These are phyloP conservation scores for Luffia ferchaultella DNA, from an alignment of 2,888 invertebrate genomes.

Conservation along the genomic window DNA sequence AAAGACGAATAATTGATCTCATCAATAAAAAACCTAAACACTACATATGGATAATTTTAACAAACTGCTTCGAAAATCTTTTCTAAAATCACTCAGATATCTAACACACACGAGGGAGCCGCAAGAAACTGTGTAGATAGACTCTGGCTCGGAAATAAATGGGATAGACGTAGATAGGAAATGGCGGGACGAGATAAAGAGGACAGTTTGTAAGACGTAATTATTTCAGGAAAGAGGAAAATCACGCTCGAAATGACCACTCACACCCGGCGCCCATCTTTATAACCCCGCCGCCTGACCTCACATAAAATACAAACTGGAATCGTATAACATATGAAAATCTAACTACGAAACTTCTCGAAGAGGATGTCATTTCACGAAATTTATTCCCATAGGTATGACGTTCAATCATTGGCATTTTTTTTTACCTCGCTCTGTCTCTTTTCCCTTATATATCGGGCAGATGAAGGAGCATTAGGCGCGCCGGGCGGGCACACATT, in stretches of 20 bases:
- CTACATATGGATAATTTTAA: too few species aligned
- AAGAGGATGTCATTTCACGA: conserved; percentile 16
- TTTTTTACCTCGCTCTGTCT: conserved; percentile 26
- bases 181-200: conserved; percentile 35
- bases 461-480: conserved; percentile 25
- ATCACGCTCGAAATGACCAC: conserved; percentile 7
- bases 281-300: conserved; percentile 5
- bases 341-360: not conserved
- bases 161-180: conserved; percentile 35
- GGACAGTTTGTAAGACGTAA: conserved; percentile 43
- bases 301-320: not conserved
- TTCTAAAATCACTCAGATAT: too few species aligned
- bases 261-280: not conserved
- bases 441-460: conserved; percentile 22
- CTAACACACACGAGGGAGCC: too few species aligned
- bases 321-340: not conserved
- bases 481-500: conserved; percentile 30
- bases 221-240: conserved; percentile 32
- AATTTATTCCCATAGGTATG: conserved; percentile 62
- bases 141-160: conserved; percentile 23
- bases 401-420: conserved; percentile 58
- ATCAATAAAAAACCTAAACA: too few species aligned
- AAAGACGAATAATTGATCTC: too few species aligned
- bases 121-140: too few species aligned
- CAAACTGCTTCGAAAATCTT: too few species aligned